Base-by-base conservation (phyloP, 1,140 invertebrate species). In the Pseudomyrmex cubaensis region DNA sequence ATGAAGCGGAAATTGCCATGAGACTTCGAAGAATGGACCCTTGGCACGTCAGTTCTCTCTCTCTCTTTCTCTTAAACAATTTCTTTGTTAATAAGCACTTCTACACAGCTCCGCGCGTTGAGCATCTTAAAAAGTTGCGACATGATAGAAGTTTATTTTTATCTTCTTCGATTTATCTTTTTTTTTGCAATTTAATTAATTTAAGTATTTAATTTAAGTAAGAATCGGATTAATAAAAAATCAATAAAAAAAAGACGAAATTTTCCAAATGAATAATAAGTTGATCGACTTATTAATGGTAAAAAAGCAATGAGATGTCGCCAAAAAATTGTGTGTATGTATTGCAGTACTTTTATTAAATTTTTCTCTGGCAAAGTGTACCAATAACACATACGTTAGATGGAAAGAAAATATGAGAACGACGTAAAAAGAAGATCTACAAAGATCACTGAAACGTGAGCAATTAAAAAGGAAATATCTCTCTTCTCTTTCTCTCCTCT, bases 1-100 rank as follows among this genome's bases (percentile, higher is more conserved):
- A 74, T 75, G 57, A 75, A 78, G 63, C 69, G 86, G 85, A 87
- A 83, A 87, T 87, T 87, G 83, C 80, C 13, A 70, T n/a, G 59
- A 48, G 22, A 50, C 22, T 48, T 63, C 22, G 50, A 44, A 57
- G 17, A 87, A 86, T 83, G 54, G 85, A 77, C 54, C 54, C 54
- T 52, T 83, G 70, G 72, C 85, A 62, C 72, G 76, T 87, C 87
- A 73, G 66, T 59, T 13, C 46, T 59, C 15, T 70, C 50, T 15
- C 20, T 35, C 10, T 56, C n/a, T 66, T 25, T 56, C 13, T 56
- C 48, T 56, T 56, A 57, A 77, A 76, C 48, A 44, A 56, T 69
- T 69, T 56, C 10, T 67, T 46, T 52, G 13, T 17, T 56, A 56
- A 77, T 20, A 20, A 17, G 35, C 63, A 10, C 10, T 9, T 10